phyloP scores from a whole-genome alignment of 2,797 vertebrate species.

The Tokudaia tokunoshimensis region DNA sequence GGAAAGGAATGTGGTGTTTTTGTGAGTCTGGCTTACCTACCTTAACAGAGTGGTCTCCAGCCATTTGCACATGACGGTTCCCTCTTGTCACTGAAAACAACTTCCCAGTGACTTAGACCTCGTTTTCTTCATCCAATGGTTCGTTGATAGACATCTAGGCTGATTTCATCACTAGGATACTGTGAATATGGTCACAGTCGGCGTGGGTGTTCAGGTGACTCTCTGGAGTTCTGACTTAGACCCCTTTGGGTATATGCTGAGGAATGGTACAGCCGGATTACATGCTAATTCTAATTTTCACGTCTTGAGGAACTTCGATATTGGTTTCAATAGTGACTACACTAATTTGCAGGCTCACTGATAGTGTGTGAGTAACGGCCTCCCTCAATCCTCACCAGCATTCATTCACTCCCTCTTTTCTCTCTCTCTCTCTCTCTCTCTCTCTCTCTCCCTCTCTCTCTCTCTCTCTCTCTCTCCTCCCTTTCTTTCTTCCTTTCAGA shows the following conservation, averaged over 20 bases:
- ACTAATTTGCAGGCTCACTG: neutral
- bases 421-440: no score
- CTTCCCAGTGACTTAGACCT: neutral
- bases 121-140: neutral
- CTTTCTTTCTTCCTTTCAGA: no score
- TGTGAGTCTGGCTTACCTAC: neutral
- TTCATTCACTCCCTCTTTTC: no score
- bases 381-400: neutral
- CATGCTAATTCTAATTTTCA: neutral
- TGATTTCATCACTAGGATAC: neutral
- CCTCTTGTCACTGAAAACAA: neutral
- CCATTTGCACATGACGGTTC: no score
- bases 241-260: neutral
- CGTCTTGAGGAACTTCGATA: neutral
- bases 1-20: neutral
- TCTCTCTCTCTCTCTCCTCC: accelerated
- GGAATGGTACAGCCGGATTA: neutral
- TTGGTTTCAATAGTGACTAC: neutral
- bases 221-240: neutral
- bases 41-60: neutral
- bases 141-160: neutral
- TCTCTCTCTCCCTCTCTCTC: no score
- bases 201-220: neutral
- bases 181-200: neutral
- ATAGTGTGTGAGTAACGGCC: neutral